Evolutionary conservation across 2,797 vertebrate species (phyloP).

Genomic region (Enteromius unitaeniatus): DNA sequence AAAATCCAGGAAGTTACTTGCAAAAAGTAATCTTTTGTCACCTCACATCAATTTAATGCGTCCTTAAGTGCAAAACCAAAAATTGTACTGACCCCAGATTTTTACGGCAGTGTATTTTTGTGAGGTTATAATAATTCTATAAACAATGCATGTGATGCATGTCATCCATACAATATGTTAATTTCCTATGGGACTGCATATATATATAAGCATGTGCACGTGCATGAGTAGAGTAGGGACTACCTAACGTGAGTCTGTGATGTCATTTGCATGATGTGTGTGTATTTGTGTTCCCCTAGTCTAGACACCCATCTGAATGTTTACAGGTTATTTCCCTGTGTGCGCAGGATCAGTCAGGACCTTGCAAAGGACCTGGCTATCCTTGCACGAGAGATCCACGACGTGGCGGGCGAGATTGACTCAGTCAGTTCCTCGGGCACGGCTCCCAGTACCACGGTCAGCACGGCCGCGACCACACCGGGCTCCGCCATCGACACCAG

Average conservation of each 20-base stretch:
- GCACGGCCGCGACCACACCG: slow-evolving; percentile 98
- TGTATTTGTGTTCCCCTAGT: slow-evolving; percentile 58
- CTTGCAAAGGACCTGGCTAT: slow-evolving; percentile 92
- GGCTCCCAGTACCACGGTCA: slow-evolving; percentile 97
- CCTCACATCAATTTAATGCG: background rate
- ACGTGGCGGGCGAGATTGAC: slow-evolving; percentile 99
- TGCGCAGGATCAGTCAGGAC: slow-evolving; percentile 99
- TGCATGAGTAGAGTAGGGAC: slow-evolving; percentile 41
- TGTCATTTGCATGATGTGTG: slow-evolving; percentile 48
- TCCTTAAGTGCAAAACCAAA: background rate
- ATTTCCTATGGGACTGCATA: slow-evolving; percentile 4
- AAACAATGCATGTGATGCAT: slow-evolving; percentile 9
- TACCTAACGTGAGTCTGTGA: slow-evolving; percentile 50
- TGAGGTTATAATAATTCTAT: background rate
- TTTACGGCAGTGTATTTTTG: background rate
- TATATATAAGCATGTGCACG: slow-evolving; percentile 50
- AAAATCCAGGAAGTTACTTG: too few relatives aligned
- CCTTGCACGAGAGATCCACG: slow-evolving; percentile 98
- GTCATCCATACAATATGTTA: background rate
- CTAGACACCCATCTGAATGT: slow-evolving; percentile 78
- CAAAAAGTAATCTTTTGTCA: background rate
- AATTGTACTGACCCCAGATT: background rate
- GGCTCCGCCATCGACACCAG: slow-evolving; percentile 99
- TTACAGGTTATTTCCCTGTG: slow-evolving; percentile 88
- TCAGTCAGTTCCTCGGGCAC: slow-evolving; percentile 98